phyloP scores from a whole-genome alignment of 35 echinoderm and acorn worm genomes.

The Eucidaris tribuloides region DNA sequence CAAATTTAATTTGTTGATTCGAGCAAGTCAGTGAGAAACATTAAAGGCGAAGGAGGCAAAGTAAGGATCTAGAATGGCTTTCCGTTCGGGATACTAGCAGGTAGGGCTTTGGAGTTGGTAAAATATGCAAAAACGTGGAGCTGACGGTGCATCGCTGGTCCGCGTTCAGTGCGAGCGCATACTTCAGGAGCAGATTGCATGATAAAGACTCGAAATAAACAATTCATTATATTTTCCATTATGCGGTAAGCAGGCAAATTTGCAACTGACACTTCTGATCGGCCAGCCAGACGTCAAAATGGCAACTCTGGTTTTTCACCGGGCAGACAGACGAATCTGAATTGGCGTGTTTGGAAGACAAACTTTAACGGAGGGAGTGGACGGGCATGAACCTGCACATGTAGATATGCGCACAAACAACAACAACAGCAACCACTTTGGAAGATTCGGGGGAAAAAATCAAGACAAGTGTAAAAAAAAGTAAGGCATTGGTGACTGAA shows the following conservation, averaged over 20 bases:
- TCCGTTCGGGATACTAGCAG: not conserved
- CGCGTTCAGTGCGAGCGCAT: not conserved
- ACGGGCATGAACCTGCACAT: too few species aligned
- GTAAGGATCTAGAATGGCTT: not conserved
- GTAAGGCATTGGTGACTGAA: too few species aligned
- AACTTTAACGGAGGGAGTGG: too few species aligned
- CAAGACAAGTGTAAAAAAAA: too few species aligned
- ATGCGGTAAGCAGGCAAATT: slow-evolving; percentile 26
- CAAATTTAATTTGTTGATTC: not conserved
- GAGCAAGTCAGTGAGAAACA: not conserved
- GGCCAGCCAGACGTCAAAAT: slow-evolving; percentile 27
- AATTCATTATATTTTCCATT: slow-evolving; percentile 40
- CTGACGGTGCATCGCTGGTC: not conserved
- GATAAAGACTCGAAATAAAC: slow-evolving; percentile 14
- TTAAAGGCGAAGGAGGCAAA: not conserved
- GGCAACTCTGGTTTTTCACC: slow-evolving; percentile 16
- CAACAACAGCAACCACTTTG: too few species aligned
- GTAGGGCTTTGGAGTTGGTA: not conserved
- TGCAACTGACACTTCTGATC: slow-evolving; percentile 20
- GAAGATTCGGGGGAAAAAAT: too few species aligned
- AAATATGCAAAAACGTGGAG: not conserved
- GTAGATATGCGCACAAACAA: too few species aligned
- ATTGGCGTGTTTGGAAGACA: too few species aligned
- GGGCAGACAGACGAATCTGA: too few species aligned
- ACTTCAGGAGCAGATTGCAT: not conserved